Conservation (phyloP, 2,888 invertebrate species). For the Orthosia gracilis region DNA sequence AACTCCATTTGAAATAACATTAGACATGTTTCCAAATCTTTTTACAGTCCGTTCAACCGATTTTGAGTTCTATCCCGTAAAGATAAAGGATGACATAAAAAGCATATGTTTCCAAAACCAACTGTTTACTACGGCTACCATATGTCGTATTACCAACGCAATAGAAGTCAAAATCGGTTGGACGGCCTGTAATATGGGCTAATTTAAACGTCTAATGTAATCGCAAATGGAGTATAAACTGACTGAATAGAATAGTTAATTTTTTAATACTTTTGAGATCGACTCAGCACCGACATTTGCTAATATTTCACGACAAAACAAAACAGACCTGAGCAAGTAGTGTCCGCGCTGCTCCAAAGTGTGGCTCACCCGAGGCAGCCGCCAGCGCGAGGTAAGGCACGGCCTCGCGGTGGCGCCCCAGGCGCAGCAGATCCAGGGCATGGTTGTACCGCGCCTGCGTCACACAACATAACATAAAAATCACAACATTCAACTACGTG, state of each 20-base stretch:
- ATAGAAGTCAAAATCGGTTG: too few species aligned
- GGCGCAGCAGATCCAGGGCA: conserved; percentile 68
- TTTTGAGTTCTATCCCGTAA: too few species aligned
- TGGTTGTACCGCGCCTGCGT: conserved; percentile 72
- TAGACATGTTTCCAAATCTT: too few species aligned
- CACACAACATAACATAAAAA: conserved; percentile 15
- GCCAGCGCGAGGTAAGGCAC: conserved; percentile 79
- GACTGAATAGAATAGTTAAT: not conserved
- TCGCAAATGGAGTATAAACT: too few species aligned
- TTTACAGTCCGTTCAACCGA: too few species aligned
- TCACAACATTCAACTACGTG: not conserved
- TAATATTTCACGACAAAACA: not conserved
- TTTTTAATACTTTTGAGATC: not conserved
- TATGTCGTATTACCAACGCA: too few species aligned
- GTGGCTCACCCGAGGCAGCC: conserved; percentile 68
- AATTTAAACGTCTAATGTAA: too few species aligned
- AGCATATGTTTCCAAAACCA: too few species aligned
- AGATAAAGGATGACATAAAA: too few species aligned
- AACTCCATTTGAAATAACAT: too few species aligned
- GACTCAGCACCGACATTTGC: not conserved
- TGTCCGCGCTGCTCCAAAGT: conserved; percentile 63
- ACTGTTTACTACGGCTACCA: too few species aligned
- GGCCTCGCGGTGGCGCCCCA: conserved; percentile 73
- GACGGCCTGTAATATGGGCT: too few species aligned
- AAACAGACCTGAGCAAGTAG: conserved; percentile 66